Conservation (phyloP, 1,140 invertebrate genomes). For the Meloidogyne floridensis region DNA sequence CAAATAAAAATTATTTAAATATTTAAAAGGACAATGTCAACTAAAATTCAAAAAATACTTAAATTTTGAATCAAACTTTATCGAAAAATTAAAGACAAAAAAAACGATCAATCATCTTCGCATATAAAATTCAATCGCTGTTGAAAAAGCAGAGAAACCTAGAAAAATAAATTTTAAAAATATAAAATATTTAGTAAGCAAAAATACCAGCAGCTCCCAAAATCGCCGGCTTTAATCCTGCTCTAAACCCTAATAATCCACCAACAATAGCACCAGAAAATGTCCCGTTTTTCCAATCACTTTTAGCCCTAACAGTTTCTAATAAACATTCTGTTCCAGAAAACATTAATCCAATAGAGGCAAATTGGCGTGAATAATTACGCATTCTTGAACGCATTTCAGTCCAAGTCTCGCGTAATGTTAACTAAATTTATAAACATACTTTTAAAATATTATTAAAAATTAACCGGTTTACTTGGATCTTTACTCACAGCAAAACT, state of each 20-base stretch:
- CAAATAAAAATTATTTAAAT: neutral
- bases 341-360: slow-evolving; percentile 87
- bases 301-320: slow-evolving; percentile 77
- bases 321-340: slow-evolving; percentile 71
- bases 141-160: slow-evolving; percentile 89
- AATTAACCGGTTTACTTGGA: slow-evolving; percentile 79
- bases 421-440: slow-evolving; percentile 56
- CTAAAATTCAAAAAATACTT: neutral
- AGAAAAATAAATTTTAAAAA: neutral
- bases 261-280: slow-evolving; percentile 89
- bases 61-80: neutral
- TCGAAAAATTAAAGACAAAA: slow-evolving; percentile 5
- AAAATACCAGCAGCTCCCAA: slow-evolving; percentile 81
- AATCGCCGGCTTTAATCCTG: slow-evolving; percentile 86
- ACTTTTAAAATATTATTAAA: slow-evolving; percentile 72
- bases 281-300: slow-evolving; percentile 90
- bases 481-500: slow-evolving; percentile 74
- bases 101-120: slow-evolving; percentile 30
- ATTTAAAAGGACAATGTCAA: no score
- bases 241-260: slow-evolving; percentile 90
- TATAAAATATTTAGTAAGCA: neutral
- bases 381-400: slow-evolving; percentile 89
- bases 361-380: slow-evolving; percentile 96
- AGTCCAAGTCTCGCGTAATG: slow-evolving; percentile 68
- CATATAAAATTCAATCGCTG: slow-evolving; percentile 81